Percentiles rank a stretch among this genome's conserved stretches.
Evolutionary conservation across 2,797 vertebrate genomes (phyloP).

Genomic region (Poecile montanus): DNA sequence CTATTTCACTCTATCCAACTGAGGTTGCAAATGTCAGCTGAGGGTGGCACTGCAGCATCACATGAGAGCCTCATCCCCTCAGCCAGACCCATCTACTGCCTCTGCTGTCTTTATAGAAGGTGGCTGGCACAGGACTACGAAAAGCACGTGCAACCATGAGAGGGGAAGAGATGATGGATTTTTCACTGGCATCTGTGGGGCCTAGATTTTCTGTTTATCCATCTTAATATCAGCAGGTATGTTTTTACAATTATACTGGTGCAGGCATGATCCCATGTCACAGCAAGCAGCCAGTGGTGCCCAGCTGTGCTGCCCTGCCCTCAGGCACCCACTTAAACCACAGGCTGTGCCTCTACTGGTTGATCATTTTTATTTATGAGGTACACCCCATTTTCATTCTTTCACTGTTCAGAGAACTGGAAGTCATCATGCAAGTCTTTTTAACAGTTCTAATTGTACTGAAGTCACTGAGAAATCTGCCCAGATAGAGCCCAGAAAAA

Average conservation of each 20-base stretch:
- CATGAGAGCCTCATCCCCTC: background rate
- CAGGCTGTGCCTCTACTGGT: background rate
- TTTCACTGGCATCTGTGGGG: background rate
- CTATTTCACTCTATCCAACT: background rate
- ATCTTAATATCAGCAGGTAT: background rate
- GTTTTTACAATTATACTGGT: background rate
- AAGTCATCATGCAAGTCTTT: background rate
- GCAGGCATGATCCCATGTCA: background rate
- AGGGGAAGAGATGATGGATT: background rate
- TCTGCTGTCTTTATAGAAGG: background rate
- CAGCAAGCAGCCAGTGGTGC: background rate
- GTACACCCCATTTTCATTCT: background rate
- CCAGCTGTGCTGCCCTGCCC: background rate
- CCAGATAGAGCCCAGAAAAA: background rate
- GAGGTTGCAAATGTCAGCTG: background rate
- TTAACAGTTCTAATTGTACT: background rate
- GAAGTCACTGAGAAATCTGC: background rate
- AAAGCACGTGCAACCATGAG: too few relatives aligned
- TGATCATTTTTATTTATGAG: background rate
- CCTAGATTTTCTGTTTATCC: background rate
- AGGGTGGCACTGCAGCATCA: slow-evolving; percentile 26
- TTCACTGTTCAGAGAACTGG: background rate
- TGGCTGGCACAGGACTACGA: background rate
- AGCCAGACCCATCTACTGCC: rapidly evolving
- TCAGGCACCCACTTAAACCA: background rate